Conservation (phyloP, 2,113 vertebrate genomes). For the Halichoerus grypus region DNA sequence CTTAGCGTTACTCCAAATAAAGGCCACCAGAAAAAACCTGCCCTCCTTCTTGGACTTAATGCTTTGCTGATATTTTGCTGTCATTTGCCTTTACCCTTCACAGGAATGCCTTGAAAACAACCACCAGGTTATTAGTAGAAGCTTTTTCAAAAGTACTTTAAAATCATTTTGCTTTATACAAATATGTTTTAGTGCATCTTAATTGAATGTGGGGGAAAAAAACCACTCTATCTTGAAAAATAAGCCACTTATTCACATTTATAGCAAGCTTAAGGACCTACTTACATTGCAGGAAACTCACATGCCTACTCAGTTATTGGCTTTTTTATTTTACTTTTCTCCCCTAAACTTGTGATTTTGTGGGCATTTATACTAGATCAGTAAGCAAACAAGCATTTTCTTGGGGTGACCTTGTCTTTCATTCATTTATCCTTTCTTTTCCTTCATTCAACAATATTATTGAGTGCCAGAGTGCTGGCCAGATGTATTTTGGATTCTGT, state of each 20-base stretch:
- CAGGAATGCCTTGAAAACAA: neutral
- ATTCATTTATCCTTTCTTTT: conserved; percentile 12
- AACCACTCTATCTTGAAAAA: neutral
- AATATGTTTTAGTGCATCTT: conserved; percentile 25
- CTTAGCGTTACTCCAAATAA: neutral
- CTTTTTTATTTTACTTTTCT: neutral
- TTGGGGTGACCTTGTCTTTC: conserved; percentile 31
- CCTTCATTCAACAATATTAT: neutral
- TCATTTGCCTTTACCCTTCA: neutral
- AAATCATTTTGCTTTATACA: conserved; percentile 62
- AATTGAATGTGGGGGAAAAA: neutral
- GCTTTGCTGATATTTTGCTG: neutral
- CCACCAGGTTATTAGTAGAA: neutral
- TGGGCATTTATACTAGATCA: neutral
- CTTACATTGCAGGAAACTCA: neutral
- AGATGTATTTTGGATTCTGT: conserved; percentile 33
- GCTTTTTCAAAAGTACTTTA: conserved; percentile 31
- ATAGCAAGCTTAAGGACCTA: conserved; percentile 7
- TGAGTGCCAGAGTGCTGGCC: neutral
- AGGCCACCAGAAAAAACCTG: neutral
- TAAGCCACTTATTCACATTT: conserved; percentile 45
- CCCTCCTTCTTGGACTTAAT: neutral
- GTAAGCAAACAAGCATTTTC: conserved; percentile 2
- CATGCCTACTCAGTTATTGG: neutral
- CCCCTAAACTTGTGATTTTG: neutral